Conservation (phyloP, 1,140 invertebrate species). For the Parasteatoda tepidariorum region DNA sequence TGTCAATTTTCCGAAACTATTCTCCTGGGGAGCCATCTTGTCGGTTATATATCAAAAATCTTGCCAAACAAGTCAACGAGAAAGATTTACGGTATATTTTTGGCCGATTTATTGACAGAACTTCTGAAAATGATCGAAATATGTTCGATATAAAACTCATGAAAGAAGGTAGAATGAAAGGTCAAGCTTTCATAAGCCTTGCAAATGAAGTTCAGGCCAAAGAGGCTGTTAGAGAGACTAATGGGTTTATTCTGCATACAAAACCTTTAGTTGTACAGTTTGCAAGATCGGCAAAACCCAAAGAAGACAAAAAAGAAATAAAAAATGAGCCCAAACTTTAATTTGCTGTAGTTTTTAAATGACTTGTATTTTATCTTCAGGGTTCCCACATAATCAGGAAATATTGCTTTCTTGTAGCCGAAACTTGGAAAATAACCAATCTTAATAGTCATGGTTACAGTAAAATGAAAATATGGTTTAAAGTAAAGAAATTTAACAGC, state of each 20-base stretch:
- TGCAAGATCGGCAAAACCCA: constrained; percentile 76
- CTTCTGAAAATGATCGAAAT: constrained; percentile 70
- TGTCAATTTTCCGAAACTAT: constrained; percentile 89
- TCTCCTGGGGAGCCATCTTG: constrained; percentile 81
- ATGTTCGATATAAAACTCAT: constrained; percentile 88
- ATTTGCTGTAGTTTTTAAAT: no score
- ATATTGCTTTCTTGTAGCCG: no score
- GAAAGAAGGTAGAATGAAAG: constrained; percentile 96
- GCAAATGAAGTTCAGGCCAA: constrained; percentile 78
- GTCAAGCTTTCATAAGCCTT: constrained; percentile 92
- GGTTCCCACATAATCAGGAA: no score
- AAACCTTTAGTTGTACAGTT: constrained; percentile 93
- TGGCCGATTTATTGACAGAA: constrained; percentile 75
- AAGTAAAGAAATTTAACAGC: no score
- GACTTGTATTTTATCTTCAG: no score
- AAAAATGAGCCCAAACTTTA: no score
- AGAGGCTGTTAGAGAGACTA: constrained; percentile 84
- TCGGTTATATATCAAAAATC: constrained; percentile 93
- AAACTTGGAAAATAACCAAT: no score
- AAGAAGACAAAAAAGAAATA: constrained; percentile 63
- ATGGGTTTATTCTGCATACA: constrained; percentile 87
- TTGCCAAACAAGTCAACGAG: constrained; percentile 81
- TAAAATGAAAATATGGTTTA: no score
- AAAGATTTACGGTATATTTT: constrained; percentile 85
- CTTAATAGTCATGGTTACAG: no score